Base-by-base conservation (phyloP, 2,888 invertebrate genomes). In the Coleophora deauratella region DNA sequence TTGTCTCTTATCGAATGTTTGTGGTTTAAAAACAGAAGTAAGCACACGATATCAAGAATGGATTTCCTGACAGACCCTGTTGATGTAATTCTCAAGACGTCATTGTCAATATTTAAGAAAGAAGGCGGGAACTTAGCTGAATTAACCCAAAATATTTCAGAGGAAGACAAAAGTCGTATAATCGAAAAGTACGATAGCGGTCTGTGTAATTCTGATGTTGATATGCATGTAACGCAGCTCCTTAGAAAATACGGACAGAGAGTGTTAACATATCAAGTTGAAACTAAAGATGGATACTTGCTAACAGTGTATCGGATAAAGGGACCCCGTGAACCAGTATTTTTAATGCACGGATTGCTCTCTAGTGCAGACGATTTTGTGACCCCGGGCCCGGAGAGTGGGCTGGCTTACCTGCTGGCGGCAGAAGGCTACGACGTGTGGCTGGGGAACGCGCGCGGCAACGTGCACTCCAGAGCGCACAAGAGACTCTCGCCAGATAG, bases 361-460 rank as follows among this genome's bases (percentile, higher is more conserved):
- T 66, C 68, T 1, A 72, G 76, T 45, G 63, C 79, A 1, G 78
- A 79, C 38, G 80, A 79, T 43, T 81, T 53, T 35, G 51, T 81
- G 4, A 42, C 75, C 9, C 57, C 71, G 0, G 81, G 81, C 1
- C 66, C 69, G 0, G 59, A 62, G 1, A 62, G 52, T 36, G 70
- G 66, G 0, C 53, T 80, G 7, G 75, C 77, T 1, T 88, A 80
- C 47, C 54, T 87, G 1, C 62, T 92, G 1, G 86, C 90, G 1
- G 86, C 88, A 33, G 71, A 84, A 38, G 91, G 91, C 7, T 92
- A 89, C 55, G 92, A 92, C 51, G 91, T 92, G 0, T 96, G 95
- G 95, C 68, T 95, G 68, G 91, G 92, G 0, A 95, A 95, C 65
- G 88, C 88, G 4, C 87, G 95, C 1, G 95, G 95, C 3, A 93